Base-by-base conservation (phyloP, 2,888 invertebrate genomes). In the Altica lythri region DNA sequence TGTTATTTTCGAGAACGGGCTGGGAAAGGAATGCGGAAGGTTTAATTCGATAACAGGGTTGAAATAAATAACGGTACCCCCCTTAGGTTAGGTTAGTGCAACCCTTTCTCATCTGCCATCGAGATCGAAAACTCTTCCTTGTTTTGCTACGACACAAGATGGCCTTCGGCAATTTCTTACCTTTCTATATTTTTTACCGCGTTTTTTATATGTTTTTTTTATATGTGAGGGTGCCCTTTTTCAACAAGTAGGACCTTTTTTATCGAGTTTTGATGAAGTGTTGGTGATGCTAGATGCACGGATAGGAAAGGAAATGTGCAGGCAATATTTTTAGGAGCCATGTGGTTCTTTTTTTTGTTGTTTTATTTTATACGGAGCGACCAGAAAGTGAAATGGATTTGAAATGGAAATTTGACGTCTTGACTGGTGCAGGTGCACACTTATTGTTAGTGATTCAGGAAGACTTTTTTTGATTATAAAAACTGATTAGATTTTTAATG, bases 21-120 rank as follows among this genome's bases (percentile, higher is more conserved):
- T 52, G 48, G 45, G 48, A 57, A 53, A 49, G 69, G 70, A 70
- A 71, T 71, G 71, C 71, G 71, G 71, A 71, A 71, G 71, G 67
- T 65, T 63, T 59, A 55, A 35, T 17, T 50, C 50, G 27, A 54
- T 57, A 61, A 59, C 62, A 65, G 46, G 68, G 69, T 67, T 67
- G 64, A 64, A 60, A 60, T n/a, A n/a, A n/a, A n/a, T 69, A 70
- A 71, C 68, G 70, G 71, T 65, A 67, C 61, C 51, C 66, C 61
- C 66, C 63, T 66, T 66, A 57, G 63, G 65, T 64, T 63, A 69
- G 71, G 69, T 71, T 70, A 66, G 66, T 63, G 55, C 66, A 70
- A 70, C 69, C 69, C 69, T 69, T 69, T 59, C 62, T 57, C 60
- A 49, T 53, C 53, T 53, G 35, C 29, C 18, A 30, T 49, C 40